Evolutionary conservation across 2,888 invertebrate genomes (phyloP), one percentile per base, ranked within the genome.

Genomic region (Gnatocerus cornutus): DNA sequence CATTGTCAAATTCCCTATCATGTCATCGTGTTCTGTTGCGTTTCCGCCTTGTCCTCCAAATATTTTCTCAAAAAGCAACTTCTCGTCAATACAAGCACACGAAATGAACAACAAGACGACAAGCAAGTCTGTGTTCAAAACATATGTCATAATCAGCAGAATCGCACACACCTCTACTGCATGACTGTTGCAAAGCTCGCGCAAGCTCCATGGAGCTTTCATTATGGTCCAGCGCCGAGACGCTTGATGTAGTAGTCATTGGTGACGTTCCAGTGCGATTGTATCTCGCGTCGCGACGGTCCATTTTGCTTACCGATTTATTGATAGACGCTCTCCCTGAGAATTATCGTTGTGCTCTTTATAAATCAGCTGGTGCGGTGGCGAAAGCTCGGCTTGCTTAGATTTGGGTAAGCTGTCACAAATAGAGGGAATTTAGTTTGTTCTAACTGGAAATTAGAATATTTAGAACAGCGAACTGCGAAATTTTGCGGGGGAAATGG

Each of bases 171-270:
- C 65, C 65, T 63, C 67, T 71, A 72, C 73, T 71, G 71, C 71
- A 73, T 71, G 69, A 69, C 67, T 66, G 65, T 69, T 69, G 73
- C 68, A 70, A 72, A 73, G 73, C 71, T 73, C 58, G 73, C 73
- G 73, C 73, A 72, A 68, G 68, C 73, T 72, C 73, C 67, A 68
- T 70, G 61, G 61, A 64, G 70, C 69, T 68, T 71, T 58, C 68
- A 72, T 73, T 72, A 70, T 73, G 73, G 73, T 73, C 73, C 73
- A 73, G 73, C 77, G 72, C 76, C 77, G 74, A 71, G 77, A 77
- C 76, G 78, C 74, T 77, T 70, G 68, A 71, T 70, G 70, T 75
- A 73, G 79, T 78, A 80, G 79, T 80, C 77, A 77, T 77, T 76
- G 77, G 73, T 77, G 79, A 78, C 78, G 78, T 76, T 76, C 72